phyloP scores from a whole-genome alignment of 2,888 invertebrate genomes.

The Cryptosula pallasiana region DNA sequence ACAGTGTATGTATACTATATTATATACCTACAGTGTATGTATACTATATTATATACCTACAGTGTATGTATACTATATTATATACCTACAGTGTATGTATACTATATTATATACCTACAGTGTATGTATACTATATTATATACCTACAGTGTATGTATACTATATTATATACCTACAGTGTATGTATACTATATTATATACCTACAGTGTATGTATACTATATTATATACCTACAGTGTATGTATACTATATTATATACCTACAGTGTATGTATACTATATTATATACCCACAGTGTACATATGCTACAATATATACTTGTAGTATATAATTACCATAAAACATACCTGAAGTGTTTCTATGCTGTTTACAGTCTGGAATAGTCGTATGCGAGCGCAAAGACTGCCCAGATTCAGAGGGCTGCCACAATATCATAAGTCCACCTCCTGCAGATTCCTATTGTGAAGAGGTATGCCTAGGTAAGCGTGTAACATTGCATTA shows the following conservation, averaged over 20 bases:
- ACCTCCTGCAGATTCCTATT: conserved; percentile 67
- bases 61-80: too few species aligned
- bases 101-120: too few species aligned
- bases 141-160: too few species aligned
- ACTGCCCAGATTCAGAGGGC: conserved; percentile 61
- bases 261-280: background rate
- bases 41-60: too few species aligned
- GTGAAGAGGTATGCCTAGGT: conserved; percentile 65
- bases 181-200: too few species aligned
- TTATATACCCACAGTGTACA: background rate
- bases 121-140: too few species aligned
- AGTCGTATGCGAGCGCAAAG: conserved; percentile 38
- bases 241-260: background rate
- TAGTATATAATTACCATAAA: background rate
- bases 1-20: too few species aligned
- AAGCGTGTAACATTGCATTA: background rate
- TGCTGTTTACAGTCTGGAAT: conserved; percentile 59
- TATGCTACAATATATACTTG: background rate
- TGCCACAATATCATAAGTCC: conserved; percentile 72
- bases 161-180: too few species aligned
- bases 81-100: too few species aligned
- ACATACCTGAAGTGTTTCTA: background rate
- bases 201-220: too few species aligned
- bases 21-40: too few species aligned
- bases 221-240: too few species aligned